A percentile compares a stretch with the other conserved stretches of the same genome.
phyloP scores from a whole-genome alignment of 2,797 vertebrate species.

The Gambelia wislizenii region DNA sequence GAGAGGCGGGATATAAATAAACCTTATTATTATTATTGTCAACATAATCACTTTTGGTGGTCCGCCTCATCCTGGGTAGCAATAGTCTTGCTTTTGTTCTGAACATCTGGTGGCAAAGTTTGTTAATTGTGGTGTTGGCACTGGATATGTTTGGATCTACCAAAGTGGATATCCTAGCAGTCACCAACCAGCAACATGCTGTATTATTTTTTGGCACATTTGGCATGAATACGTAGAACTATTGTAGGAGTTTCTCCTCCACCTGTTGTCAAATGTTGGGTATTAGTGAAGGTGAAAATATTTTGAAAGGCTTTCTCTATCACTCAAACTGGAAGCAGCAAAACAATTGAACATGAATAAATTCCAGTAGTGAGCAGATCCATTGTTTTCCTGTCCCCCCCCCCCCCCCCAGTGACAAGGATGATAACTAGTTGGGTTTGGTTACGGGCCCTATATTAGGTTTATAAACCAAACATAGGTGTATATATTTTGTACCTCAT shows the following conservation, averaged over 20 bases:
- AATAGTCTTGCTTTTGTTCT: not conserved
- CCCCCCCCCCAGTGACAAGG: not conserved
- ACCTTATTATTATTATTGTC: no score
- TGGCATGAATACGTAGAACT: not conserved
- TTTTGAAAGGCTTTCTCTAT: not conserved
- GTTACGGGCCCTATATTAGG: not conserved
- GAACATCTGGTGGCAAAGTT: not conserved
- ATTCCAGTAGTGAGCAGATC: not conserved
- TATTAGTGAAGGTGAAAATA: not conserved
- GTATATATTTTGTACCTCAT: conserved; percentile 4
- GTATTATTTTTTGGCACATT: not conserved
- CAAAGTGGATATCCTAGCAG: not conserved
- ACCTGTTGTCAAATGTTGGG: not conserved
- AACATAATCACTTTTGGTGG: no score
- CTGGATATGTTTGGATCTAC: not conserved
- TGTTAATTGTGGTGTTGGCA: not conserved
- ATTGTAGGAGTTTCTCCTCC: not conserved
- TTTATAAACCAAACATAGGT: conserved; percentile 16
- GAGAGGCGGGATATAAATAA: no score
- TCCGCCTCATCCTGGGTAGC: no score
- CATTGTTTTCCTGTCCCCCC: no score
- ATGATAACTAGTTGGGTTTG: not conserved
- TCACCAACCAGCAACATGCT: not conserved
- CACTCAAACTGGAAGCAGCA: not conserved
- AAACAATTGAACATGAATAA: not conserved